These are phyloP conservation scores for Illadopsis cleaveri DNA, from an alignment of 2,113 vertebrate genomes.

Conservation along the genomic window DNA sequence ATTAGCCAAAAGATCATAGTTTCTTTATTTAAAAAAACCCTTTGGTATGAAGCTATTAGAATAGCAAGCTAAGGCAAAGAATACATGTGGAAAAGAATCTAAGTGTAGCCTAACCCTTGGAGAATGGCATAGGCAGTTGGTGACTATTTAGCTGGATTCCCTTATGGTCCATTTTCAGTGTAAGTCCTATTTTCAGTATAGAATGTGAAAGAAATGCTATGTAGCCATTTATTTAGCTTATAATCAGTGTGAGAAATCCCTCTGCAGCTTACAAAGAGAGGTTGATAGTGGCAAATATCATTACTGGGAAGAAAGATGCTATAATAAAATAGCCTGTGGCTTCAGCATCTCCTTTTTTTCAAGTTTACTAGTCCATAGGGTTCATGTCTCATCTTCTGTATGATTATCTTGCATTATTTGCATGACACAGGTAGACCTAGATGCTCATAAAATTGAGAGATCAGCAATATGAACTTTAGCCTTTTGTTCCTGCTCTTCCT, in stretches of 20 bases:
- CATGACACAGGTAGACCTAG: not conserved
- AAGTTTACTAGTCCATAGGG: not conserved
- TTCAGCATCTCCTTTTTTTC: not conserved
- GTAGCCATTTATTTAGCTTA: not conserved
- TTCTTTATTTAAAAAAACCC: constrained; percentile 36
- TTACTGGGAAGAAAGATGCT: not conserved
- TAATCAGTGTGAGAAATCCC: not conserved
- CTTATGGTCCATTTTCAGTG: not conserved
- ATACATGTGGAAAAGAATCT: not conserved
- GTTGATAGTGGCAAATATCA: not conserved
- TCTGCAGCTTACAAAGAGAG: not conserved
- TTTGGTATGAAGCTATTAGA: not conserved
- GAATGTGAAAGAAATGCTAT: not conserved
- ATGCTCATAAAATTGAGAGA: not conserved
- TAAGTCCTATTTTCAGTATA: not conserved
- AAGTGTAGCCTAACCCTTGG: not conserved
- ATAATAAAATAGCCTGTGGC: not conserved
- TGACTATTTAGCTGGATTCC: not conserved
- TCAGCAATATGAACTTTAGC: not conserved
- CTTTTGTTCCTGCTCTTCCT: not conserved
- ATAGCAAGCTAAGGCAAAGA: not conserved
- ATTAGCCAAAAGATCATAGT: not conserved
- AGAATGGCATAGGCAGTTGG: not conserved
- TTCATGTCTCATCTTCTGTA: not conserved
- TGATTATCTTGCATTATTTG: not conserved